A percentile compares a stretch with the other conserved stretches of the same genome.
Conservation (phyloP, 1,140 invertebrate species). For the Eueides isabella region DNA sequence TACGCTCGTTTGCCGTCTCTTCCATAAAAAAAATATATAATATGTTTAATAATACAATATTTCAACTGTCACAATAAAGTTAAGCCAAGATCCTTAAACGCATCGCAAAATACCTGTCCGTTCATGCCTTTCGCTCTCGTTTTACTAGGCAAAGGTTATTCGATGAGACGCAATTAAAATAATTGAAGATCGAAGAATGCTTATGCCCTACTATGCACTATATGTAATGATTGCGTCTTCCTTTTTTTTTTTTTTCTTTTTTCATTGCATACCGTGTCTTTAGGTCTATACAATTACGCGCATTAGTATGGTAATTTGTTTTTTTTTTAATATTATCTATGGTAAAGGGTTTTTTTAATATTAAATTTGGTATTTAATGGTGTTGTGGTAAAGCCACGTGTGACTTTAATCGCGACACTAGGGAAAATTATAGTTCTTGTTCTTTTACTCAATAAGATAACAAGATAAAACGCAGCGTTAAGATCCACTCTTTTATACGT, state of each 20-base stretch:
- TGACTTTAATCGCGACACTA: too few relatives aligned
- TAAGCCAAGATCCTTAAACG: slow-evolving; percentile 11
- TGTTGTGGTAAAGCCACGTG: too few relatives aligned
- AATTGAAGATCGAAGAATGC: slow-evolving; percentile 24
- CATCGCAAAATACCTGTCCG: slow-evolving; percentile 21
- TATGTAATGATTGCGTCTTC: neutral
- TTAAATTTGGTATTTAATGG: too few relatives aligned
- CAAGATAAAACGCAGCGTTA: too few relatives aligned
- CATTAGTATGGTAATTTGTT: neutral
- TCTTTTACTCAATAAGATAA: too few relatives aligned
- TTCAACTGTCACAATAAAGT: neutral
- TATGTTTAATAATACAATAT: too few relatives aligned
- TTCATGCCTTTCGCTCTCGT: slow-evolving; percentile 44
- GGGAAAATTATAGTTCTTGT: too few relatives aligned
- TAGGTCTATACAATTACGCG: too few relatives aligned
- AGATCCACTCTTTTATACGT: too few relatives aligned
- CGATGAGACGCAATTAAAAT: slow-evolving; percentile 22
- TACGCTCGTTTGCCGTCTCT: too few relatives aligned
- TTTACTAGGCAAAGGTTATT: slow-evolving; percentile 49
- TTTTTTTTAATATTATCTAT: neutral
- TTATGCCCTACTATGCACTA: neutral
- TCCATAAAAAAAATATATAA: too few relatives aligned
- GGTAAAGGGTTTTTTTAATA: neutral
- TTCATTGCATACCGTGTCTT: neutral
- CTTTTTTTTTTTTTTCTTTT: neutral